Evolutionary conservation across 64 coral and sea anemone genomes (phyloP), one percentile per base, ranked within the genome.

Genomic region (Dendrophyllia cribrosa): DNA sequence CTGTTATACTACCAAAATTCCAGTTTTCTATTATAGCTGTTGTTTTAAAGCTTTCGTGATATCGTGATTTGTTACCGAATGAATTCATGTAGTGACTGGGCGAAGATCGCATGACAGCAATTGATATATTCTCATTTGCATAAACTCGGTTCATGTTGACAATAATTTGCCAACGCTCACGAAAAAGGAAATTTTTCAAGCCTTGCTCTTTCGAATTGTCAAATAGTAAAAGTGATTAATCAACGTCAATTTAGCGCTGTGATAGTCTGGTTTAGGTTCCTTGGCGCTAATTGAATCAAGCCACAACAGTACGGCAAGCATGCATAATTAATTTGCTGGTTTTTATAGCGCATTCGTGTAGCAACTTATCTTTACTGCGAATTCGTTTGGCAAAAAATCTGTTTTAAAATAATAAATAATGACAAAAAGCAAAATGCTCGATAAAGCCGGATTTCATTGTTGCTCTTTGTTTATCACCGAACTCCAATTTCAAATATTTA

Each of bases 101-200:
- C 25, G 77, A 66, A 84, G 80, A 84, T 84, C 80, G 80, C 80
- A 84, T 84, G 80, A 84, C 80, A 84, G 1, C 13, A 48, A 67
- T 6, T 19, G 19, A 59, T 8, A 50, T 50, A n/a, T n/a, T n/a
- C 9, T 67, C 9, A 84, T 84, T 84, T 84, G 80, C 80, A 84
- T 84, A 84, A n/a, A 8, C 7, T 67, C 8, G 43, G 6, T 84
- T 67, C 60, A 17, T 84, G 80, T 67, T 51, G 43, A 67, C 62
- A 84, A 47, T 12, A 53, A 53, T 77, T 55, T 23, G 20, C 17
- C 75, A 9, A 11, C 80, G 80, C 61, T 68, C 62, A 84, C 80
- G 60, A 67, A 66, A 84, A 64, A 23, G 46, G 20, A 21, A 84
- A 49, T 13, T 22, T 84, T 67, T 67, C 1, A 55, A 11, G 19